Base-by-base conservation (phyloP, 2,888 invertebrate species). In the Masnerella sp. region DNA sequence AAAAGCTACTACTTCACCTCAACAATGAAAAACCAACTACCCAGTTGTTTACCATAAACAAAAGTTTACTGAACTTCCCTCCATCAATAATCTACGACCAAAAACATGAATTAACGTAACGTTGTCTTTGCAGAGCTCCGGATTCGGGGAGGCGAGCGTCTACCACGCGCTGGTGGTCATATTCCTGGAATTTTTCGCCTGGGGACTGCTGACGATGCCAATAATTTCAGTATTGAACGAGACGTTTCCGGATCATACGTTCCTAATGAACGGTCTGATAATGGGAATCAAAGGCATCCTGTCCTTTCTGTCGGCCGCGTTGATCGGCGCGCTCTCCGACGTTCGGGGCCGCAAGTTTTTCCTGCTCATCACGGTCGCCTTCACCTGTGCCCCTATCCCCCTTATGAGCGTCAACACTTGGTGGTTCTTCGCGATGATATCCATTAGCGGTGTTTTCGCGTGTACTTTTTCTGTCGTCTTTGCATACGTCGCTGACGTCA, bases 361-460 rank as follows among this genome's bases (percentile, higher is more conserved):
- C 90, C 92, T 99, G 72, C 91, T 99, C 77, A 93, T 99, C 84
- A 99, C 99, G 51, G 98, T 99, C 83, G 97, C 98, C 89, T 98
- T 98, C 89, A 99, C 99, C 32, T 99, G 99, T 89, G 95, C 96
- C 80, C 99, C 99, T 54, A 99, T 99, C 87, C 99, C 99, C 58
- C 91, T 99, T 73, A 98, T 99, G 96, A 96, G 96, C 84, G 95
- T 99, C 87, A 99, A 98, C 90, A 97, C 99, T 47, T 99, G 96
- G 96, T 98, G 97, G 97, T 99, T 99, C 89, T 99, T 99, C 89
- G 97, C 98, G 69, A 96, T 99, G 94, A 96, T 99, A 89, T 97
- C 97, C 86, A 96, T 99, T 88, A 98, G 97, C 81, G 99, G 99
- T 74, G 95, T 99, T 79, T 99, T 99, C 89, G 97, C 99, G 59